phyloP scores from a whole-genome alignment of 2,888 invertebrate species.

The Chorisops tibialis region DNA sequence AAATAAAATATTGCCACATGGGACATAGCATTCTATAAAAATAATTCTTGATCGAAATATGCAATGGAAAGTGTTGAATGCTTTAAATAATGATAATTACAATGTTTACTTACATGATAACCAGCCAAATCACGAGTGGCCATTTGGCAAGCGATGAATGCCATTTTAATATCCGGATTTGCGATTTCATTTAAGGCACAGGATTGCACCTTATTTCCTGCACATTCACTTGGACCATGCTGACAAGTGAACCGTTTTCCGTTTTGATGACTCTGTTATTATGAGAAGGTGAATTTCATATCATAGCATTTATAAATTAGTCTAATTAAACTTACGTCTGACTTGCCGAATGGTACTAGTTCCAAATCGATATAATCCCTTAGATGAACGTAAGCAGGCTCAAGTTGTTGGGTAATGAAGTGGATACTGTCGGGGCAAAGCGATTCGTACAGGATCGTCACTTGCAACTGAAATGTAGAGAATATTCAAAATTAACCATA shows the following conservation, averaged over 20 bases:
- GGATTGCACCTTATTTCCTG: constrained; percentile 62
- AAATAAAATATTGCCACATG: neutral
- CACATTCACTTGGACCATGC: constrained; percentile 62
- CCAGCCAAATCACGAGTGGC: constrained; percentile 45
- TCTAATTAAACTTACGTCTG: constrained; percentile 52
- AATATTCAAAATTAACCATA: neutral
- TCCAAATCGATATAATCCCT: constrained; percentile 54
- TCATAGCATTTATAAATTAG: neutral
- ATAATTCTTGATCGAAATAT: no score
- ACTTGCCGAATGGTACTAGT: constrained; percentile 65
- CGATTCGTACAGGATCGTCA: constrained; percentile 61
- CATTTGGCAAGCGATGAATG: constrained; percentile 60
- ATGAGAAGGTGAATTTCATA: neutral
- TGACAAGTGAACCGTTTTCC: constrained; percentile 58
- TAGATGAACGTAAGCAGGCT: constrained; percentile 54
- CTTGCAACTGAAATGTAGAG: constrained; percentile 48
- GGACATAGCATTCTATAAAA: no score
- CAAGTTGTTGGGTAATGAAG: constrained; percentile 58
- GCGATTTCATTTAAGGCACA: constrained; percentile 54
- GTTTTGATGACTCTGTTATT: constrained; percentile 43
- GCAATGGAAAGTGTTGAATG: no score
- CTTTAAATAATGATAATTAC: neutral
- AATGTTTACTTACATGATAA: constrained; percentile 34
- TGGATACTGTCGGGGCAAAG: constrained; percentile 60
- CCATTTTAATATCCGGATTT: constrained; percentile 49